These are phyloP conservation scores for Epizoanthus fatuus DNA, from an alignment of 92 coral and sea anemone genomes.

Conservation along the genomic window DNA sequence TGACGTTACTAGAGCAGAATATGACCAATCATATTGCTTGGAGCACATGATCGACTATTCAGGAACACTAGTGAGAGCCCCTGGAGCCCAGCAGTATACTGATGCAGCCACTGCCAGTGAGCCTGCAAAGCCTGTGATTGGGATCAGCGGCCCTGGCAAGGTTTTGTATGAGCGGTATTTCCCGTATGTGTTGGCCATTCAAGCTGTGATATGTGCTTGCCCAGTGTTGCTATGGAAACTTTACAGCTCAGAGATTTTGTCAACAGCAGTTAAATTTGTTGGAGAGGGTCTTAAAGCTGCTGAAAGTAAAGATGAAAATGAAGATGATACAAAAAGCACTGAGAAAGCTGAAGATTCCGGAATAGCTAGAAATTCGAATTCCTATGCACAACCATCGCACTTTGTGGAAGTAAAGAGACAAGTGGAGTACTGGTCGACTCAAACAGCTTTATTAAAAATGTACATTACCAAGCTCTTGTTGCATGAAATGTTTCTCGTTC, in stretches of 20 bases:
- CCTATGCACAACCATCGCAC: constrained; percentile 24
- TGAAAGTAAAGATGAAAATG: background rate
- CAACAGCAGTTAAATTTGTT: constrained; percentile 66
- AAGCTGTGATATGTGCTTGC: constrained; percentile 71
- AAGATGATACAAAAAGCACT: background rate
- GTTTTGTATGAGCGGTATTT: constrained; percentile 74
- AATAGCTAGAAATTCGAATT: constrained; percentile 7
- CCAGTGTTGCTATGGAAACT: constrained; percentile 77
- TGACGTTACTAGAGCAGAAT: constrained; percentile 78
- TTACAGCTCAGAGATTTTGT: constrained; percentile 68
- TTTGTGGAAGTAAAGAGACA: constrained; percentile 63
- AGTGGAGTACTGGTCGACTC: constrained; percentile 69
- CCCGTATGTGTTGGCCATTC: constrained; percentile 76
- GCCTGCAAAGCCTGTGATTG: constrained; percentile 63
- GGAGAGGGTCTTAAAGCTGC: constrained; percentile 53
- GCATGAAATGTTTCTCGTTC: constrained; percentile 64
- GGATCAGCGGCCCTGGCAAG: constrained; percentile 71
- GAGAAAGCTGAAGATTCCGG: constrained; percentile 25
- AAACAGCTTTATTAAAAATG: constrained; percentile 64
- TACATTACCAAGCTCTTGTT: constrained; percentile 76
- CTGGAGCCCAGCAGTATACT: constrained; percentile 16
- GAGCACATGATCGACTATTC: constrained; percentile 77
- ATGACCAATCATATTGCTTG: constrained; percentile 84
- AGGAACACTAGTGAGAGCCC: constrained; percentile 66
- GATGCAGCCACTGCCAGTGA: background rate